Conservation (phyloP, 2,797 vertebrate genomes). For the Bovichtus diacanthus region DNA sequence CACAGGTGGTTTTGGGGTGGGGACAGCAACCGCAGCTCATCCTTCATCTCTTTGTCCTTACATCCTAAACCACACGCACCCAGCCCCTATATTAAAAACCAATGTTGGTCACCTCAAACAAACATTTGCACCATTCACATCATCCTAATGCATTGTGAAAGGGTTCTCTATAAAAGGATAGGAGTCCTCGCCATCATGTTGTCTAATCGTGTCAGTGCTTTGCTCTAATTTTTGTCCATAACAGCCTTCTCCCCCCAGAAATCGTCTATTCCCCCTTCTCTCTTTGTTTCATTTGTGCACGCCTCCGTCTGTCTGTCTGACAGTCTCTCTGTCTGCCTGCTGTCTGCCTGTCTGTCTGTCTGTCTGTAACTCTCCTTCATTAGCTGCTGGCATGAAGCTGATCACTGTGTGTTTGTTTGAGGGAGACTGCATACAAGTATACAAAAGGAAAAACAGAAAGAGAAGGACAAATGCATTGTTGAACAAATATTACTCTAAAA, state of each 20-base stretch:
- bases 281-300: conserved; percentile 64
- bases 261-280: conserved; percentile 27
- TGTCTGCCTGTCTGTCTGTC: conserved; percentile 40
- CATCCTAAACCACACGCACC: conserved; percentile 17
- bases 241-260: conserved; percentile 15
- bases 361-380: conserved; percentile 37
- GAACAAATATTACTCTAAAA: conserved; percentile 6
- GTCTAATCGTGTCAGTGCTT: not conserved
- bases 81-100: not conserved
- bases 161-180: not conserved
- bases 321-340: conserved; percentile 42
- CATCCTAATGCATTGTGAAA: not conserved
- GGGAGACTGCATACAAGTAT: not conserved
- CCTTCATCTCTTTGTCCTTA: conserved; percentile 67
- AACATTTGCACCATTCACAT: conserved; percentile 6
- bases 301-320: conserved; percentile 53
- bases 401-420: not conserved
- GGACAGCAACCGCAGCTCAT: conserved; percentile 45
- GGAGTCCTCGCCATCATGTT: not conserved
- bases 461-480: conserved; percentile 15
- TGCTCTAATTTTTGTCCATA: conserved; percentile 15
- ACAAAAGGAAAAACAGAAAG: not conserved
- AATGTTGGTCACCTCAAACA: conserved; percentile 10
- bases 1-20: conserved; percentile 64
- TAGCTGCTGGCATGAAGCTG: conserved; percentile 38